Evolutionary conservation across 2,797 vertebrate species (phyloP), one percentile per base, ranked within the genome.

Genomic region (Spea hammondii): DNA sequence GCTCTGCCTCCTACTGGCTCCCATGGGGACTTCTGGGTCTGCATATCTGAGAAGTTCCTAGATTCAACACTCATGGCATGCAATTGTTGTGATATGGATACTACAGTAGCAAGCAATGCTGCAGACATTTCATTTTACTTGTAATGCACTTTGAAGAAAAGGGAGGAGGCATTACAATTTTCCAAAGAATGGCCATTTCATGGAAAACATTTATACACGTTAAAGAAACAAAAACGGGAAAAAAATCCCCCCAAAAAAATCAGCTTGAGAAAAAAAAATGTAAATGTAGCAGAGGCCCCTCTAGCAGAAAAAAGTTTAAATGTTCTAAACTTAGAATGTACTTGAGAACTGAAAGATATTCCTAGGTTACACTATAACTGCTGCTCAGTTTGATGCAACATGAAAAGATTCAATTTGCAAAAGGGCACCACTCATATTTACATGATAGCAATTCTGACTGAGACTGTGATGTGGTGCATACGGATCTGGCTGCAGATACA

Each of bases 361-460:
- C 57, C 62, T 54, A 11, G 67, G 47, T 69, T 46, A 53, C 47
- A 46, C 72, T 76, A 67, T 60, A 76, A 81, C 74, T 67, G 62
- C 62, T 76, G 74, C 60, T 72, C 69, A 55, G 64, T 72, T 72
- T 81, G 70, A 81, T 81, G 69, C 70, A 62, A 81, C 74, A 77
- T 77, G 70, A 81, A 72, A 62, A 44, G 69, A 71, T 55, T 72
- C 14, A 7, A 74, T 72, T 62, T 81, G 79, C 68, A 60, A 81
- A 81, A 81, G 79, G 74, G 79, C 79, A 81, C 64, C 70, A 62
- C 64, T 77, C 66, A 62, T 77, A 72, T 76, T 81, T 77, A 72
- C 70, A 68, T 14, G 17, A 73, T 64, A 53, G 74, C 74, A 14
- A 55, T 53, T n/a, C 45, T 9, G 2, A 48, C 11, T 6, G n/a